These are phyloP conservation scores for Loxodonta africana DNA, from an alignment of 2,113 vertebrate species.

Conservation along the genomic window DNA sequence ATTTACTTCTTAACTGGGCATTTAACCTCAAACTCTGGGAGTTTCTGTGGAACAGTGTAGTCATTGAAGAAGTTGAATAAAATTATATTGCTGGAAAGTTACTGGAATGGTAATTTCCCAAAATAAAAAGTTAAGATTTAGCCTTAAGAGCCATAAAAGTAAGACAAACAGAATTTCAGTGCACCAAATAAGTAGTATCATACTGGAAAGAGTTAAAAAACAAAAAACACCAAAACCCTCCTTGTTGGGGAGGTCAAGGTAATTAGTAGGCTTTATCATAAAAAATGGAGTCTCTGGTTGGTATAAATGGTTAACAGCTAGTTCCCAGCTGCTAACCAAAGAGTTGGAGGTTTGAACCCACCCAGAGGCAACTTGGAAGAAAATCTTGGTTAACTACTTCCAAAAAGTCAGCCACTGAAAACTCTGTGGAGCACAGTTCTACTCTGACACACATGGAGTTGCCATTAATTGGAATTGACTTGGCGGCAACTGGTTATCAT, in stretches of 20 bases:
- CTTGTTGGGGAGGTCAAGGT: background rate
- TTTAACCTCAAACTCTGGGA: background rate
- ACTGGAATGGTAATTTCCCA: conserved; percentile 2
- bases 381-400: background rate
- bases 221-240: background rate
- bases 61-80: conserved; percentile 17
- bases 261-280: background rate
- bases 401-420: background rate
- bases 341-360: background rate
- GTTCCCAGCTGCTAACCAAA: background rate
- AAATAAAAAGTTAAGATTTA: conserved; percentile 38
- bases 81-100: conserved; percentile 39
- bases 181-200: background rate
- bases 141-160: background rate
- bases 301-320: background rate
- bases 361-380: background rate
- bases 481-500: background rate
- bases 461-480: background rate
- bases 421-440: background rate
- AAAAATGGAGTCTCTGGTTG: background rate
- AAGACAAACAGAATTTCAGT: conserved; percentile 17
- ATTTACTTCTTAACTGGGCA: background rate
- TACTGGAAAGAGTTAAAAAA: background rate
- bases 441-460: background rate
- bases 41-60: background rate